Base-by-base conservation (phyloP, 2,113 vertebrate species). In the Charadrius vociferus region DNA sequence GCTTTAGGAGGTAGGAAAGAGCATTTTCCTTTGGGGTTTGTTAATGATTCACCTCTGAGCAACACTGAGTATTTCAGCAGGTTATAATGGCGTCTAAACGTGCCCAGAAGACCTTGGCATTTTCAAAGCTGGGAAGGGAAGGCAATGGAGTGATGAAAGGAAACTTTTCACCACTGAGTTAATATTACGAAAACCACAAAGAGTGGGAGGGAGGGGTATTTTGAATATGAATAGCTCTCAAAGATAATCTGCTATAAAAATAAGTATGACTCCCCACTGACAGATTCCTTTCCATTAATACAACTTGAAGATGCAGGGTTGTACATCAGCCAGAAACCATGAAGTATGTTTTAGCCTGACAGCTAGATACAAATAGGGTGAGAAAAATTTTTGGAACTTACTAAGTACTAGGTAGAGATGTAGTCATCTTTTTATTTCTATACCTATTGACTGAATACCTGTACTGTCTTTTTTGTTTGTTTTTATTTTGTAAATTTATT, bases 211-310 rank as follows among this genome's bases (percentile, higher is more conserved):
- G 52, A 95, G n/a, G 12, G 39, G 52, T n/a, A 36, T 41, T 70
- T 87, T 68, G 52, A 83, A 75, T 80, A 80, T 81, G 12, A 92
- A 92, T 52, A 95, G 37, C n/a, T 90, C 41, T 92, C 58, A 65
- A 23, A 92, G 50, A 85, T 78, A 92, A 88, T 88, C 68, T 94
- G 36, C 49, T 70, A 43, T 65, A 92, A 94, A 92, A 95, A 84
- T 66, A 56, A 80, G 65, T 70, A 80, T 67, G 52, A 77, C 43
- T 87, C 45, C 39, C 21, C 32, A 55, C 73, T 87, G 74, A 81
- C 82, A 81, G 65, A 88, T 94, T 85, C 50, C 32, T 90, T 92
- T 92, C 65, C 79, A 61, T 78, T 92, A 81, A 73, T 88, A 68
- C 36, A 90, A 16, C 65, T 85, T 92, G 49, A 94, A 95, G 63